Evolutionary conservation across 2,888 invertebrate species (phyloP), one percentile per base, ranked within the genome.

Genomic region (Mermis nigrescens): DNA sequence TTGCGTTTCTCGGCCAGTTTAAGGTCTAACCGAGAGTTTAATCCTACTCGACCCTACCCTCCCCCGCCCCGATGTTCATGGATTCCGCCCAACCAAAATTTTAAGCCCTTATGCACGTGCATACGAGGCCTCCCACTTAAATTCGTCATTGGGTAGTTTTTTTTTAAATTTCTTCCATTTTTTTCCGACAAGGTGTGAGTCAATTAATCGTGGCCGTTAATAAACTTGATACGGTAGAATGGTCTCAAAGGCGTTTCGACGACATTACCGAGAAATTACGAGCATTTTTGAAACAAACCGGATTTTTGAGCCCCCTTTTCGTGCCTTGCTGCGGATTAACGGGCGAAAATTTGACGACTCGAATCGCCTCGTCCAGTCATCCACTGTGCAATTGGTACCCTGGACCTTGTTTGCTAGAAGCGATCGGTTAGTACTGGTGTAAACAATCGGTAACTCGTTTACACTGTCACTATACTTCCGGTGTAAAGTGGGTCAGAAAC

Each of bases 271-370:
- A 79, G 58, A 90, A 88, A 73, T 77, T 95, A 54, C 83, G 82
- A 66, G 72, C 76, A 12, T 76, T 75, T 63, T 65, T 63, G 38
- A 57, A 60, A 61, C 60, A 56, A 27, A 24, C 61, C 27, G 59
- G 31, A 15, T 57, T 57, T 57, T 57, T 55, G 55, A 26, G 19
- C 54, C n/a, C 28, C 0, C 82, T 81, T 1, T 95, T 83, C 74
- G 84, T 95, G 22, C 95, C 98, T 1, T 91, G 92, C 70, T 91
- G 91, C 64, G 98, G 98, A 1, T 76, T 98, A n/a, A 85, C 83
- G 1, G 98, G 98, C 12, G 87, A 90, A 72, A 99, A 99, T 77
- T 78, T 92, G 59, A 79, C 78, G 46, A 64, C 80, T 77, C 66
- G 68, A 0, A 38, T 62, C 46, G 26, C 31, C 28, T 31, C 38